Evolutionary conservation across 2,888 invertebrate species (phyloP), one percentile per base, ranked within the genome.

Genomic region (Helicoverpa assulta): DNA sequence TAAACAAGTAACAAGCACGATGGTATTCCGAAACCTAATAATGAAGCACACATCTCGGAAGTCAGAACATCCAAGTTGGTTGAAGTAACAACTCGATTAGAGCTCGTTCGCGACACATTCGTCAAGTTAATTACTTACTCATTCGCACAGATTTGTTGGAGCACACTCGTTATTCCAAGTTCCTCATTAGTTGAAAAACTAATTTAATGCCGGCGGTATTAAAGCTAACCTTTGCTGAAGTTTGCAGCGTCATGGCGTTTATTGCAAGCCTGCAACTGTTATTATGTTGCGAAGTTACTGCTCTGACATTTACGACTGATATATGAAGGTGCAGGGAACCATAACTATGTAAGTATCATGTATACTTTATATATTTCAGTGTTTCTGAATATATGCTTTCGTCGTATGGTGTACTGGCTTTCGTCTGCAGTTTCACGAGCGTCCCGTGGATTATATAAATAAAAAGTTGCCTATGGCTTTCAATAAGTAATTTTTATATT

Each of bases 71-170:
- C 37, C 37, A 65, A 40, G n/a, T 61, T 51, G 65, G 21, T 29
- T 51, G 29, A 57, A 60, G 57, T 37, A 37, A 56, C 29, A 63
- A 70, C 59, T 70, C 33, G 43, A 67, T 67, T 69, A 57, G 26
- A 26, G 60, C 56, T 67, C 43, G 18, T 70, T 66, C 53, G 56
- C 51, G 64, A 76, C 70, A 71, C 64, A 64, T 54, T 68, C 58
- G 33, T 37, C 26, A 66, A 70, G 57, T 78, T 76, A 81, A 74
- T 74, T 73, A 73, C 63, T 74, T 73, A 73, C 63, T 73, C 66
- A 77, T 78, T 73, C 57, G 61, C 63, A 61, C 67, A 65, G 62
- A 79, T 70, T 63, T 59, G 52, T 64, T 58, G 33, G 51, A 63
- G 52, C 61, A 60, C 47, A 64, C 64, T 64, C 54, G 64, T 74